Percentiles rank a stretch among this genome's conserved stretches.
phyloP scores from a whole-genome alignment of 2,888 invertebrate genomes.

The Sclerodermus sp. region DNA sequence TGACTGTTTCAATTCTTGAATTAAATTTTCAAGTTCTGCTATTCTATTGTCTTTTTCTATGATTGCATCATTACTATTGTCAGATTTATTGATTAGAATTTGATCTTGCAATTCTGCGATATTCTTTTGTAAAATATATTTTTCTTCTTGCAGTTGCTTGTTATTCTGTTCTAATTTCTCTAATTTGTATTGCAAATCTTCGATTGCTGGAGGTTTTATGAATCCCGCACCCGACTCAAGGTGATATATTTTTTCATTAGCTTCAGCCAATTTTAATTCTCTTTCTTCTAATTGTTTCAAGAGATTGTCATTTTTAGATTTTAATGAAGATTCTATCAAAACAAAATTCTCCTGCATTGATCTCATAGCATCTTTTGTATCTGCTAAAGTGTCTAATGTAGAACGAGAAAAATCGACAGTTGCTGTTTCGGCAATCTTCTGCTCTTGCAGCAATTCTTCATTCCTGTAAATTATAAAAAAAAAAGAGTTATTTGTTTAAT shows the following conservation, averaged over 20 bases:
- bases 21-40: constrained; percentile 53
- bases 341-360: constrained; percentile 80
- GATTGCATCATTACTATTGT: constrained; percentile 32
- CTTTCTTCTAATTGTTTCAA: constrained; percentile 62
- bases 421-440: constrained; percentile 37
- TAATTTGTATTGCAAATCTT: constrained; percentile 40
- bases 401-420: constrained; percentile 46
- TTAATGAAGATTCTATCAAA: constrained; percentile 70
- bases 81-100: constrained; percentile 33
- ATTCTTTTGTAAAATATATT: constrained; percentile 46
- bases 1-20: constrained; percentile 50
- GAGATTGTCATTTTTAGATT: constrained; percentile 66
- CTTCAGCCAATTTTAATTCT: constrained; percentile 59
- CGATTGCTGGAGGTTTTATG: constrained; percentile 29
- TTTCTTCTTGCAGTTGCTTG: constrained; percentile 45
- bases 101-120: constrained; percentile 45
- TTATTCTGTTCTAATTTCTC: constrained; percentile 41
- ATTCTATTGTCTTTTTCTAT: constrained; percentile 55
- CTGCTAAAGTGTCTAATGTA: constrained; percentile 72
- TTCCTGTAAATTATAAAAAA: neutral
- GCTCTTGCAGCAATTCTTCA: constrained; percentile 36
- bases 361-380: constrained; percentile 77
- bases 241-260: constrained; percentile 41
- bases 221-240: constrained; percentile 44
- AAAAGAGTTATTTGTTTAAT: too few species aligned